Conservation (phyloP, 2,888 invertebrate genomes). For the Oxytorus armatus region DNA sequence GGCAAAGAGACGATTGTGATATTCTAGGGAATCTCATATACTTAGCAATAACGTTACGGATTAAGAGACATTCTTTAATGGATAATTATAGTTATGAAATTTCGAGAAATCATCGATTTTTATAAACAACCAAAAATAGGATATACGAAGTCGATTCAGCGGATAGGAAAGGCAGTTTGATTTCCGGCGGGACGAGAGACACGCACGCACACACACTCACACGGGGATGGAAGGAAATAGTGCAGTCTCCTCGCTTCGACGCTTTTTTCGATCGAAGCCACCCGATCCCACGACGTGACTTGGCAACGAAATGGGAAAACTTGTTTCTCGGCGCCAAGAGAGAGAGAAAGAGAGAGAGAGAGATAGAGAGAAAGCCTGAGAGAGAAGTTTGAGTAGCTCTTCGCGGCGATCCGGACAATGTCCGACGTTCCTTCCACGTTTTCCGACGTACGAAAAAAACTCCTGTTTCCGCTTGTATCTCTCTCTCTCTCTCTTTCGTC, state of each 20-base stretch:
- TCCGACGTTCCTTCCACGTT: slow-evolving; percentile 45
- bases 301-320: slow-evolving; percentile 72
- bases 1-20: background rate
- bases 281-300: slow-evolving; percentile 76
- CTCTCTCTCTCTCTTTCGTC: background rate
- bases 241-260: slow-evolving; percentile 53
- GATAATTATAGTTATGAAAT: too few relatives aligned
- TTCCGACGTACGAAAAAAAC: slow-evolving; percentile 59
- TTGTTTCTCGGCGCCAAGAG: slow-evolving; percentile 60
- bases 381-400: slow-evolving; percentile 34
- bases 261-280: slow-evolving; percentile 69
- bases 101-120: slow-evolving; percentile 16
- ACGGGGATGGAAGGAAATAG: slow-evolving; percentile 56
- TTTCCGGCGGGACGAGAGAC: slow-evolving; percentile 43
- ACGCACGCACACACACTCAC: slow-evolving; percentile 15
- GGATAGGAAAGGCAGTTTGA: slow-evolving; percentile 28
- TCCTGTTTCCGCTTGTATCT: slow-evolving; percentile 43
- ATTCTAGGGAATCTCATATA: slow-evolving; percentile 15
- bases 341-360: background rate
- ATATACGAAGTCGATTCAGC: slow-evolving; percentile 11
- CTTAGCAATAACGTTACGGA: too few relatives aligned
- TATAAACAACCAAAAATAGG: slow-evolving; percentile 33
- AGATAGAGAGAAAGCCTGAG: slow-evolving; percentile 19
- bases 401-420: slow-evolving; percentile 20
- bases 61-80: too few relatives aligned